Percentiles rank a stretch among this genome's conserved stretches.
phyloP scores from a whole-genome alignment of 2,797 vertebrate species.

The Spinibarbus caldwelli region DNA sequence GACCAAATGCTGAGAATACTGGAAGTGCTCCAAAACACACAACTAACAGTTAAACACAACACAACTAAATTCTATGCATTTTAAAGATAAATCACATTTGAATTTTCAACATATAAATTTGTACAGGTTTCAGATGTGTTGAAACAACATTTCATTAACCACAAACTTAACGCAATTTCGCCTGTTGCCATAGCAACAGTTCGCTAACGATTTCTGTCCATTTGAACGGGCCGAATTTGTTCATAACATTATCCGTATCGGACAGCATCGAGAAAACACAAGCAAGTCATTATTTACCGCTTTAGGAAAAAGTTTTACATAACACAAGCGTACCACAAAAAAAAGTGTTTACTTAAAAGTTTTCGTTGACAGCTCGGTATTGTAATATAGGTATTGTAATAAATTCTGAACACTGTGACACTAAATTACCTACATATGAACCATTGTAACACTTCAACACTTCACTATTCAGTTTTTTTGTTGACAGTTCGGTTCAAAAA shows the following conservation, averaged over 20 bases:
- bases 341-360: background rate
- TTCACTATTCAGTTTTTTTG: background rate
- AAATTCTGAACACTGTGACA: background rate
- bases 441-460: background rate
- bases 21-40: background rate
- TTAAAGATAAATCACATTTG: no score
- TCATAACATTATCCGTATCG: background rate
- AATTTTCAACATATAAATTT: background rate
- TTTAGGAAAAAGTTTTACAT: background rate
- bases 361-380: background rate
- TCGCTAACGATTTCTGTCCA: background rate
- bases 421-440: background rate
- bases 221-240: background rate
- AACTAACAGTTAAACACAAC: background rate
- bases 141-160: background rate
- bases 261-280: no score
- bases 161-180: no score
- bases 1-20: conserved; percentile 66
- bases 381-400: no score
- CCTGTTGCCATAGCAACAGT: background rate
- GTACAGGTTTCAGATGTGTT: background rate
- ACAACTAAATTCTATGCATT: background rate
- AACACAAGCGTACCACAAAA: background rate
- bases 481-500: background rate
- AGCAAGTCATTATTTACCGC: background rate